Evolutionary conservation across 2,113 vertebrate species (phyloP).

Genomic region (Heterocephalus glaber): DNA sequence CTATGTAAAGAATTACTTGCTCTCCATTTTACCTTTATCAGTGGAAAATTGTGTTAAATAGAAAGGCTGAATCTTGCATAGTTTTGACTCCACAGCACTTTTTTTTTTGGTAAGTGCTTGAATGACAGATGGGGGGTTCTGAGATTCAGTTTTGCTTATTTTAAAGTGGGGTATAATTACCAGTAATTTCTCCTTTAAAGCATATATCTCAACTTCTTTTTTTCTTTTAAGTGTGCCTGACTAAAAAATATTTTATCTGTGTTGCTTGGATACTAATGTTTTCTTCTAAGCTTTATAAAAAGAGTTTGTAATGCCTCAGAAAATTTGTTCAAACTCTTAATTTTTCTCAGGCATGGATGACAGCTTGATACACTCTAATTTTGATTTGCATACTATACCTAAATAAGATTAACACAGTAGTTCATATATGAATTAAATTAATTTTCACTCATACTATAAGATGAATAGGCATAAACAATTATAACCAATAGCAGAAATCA

Average conservation of each 20-base stretch:
- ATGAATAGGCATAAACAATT: conserved; percentile 21
- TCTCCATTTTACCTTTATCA: conserved; percentile 4
- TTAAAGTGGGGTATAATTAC: conserved; percentile 45
- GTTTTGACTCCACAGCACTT: neutral
- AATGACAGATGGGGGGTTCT: neutral
- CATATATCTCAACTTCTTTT: neutral
- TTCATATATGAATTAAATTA: neutral
- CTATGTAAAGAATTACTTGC: neutral
- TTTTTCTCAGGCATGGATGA: conserved; percentile 56
- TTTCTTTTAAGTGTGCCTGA: conserved; percentile 23
- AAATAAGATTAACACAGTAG: neutral
- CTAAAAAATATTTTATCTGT: conserved; percentile 51
- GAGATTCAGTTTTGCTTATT: neutral
- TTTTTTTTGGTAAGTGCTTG: neutral
- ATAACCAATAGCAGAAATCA: neutral
- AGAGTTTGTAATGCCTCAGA: conserved; percentile 59
- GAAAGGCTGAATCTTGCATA: neutral
- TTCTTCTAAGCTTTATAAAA: conserved; percentile 63
- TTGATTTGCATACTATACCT: conserved; percentile 36
- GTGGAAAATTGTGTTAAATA: neutral
- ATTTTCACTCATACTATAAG: conserved; percentile 30
- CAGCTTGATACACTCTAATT: conserved; percentile 55
- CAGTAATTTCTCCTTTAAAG: conserved; percentile 65
- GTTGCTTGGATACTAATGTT: conserved; percentile 80
- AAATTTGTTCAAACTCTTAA: conserved; percentile 71